These are phyloP conservation scores for Rosalia funebris DNA, from an alignment of 2,888 invertebrate genomes.

Conservation along the genomic window DNA sequence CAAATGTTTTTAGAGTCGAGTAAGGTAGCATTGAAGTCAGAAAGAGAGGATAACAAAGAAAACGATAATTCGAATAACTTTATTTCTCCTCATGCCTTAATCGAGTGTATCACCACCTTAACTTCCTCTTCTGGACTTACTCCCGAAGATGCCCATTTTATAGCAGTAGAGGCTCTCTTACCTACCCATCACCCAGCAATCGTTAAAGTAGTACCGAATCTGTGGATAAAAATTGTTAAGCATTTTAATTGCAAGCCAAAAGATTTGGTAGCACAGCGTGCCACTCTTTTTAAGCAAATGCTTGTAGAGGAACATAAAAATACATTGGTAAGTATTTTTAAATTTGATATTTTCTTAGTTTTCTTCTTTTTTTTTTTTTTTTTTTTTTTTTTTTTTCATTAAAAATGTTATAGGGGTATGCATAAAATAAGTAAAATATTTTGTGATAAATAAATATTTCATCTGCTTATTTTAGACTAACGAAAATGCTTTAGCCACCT, in stretches of 20 bases:
- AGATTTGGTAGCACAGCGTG: constrained; percentile 70
- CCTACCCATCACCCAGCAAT: constrained; percentile 82
- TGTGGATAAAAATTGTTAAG: constrained; percentile 76
- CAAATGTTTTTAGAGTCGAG: constrained; percentile 73
- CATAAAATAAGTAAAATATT: too few relatives aligned
- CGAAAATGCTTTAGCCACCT: constrained; percentile 78
- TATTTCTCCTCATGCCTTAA: constrained; percentile 62
- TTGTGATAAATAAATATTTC: background rate
- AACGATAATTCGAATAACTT: constrained; percentile 69
- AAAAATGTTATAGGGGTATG: too few relatives aligned
- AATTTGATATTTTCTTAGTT: too few relatives aligned
- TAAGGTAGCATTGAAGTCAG: constrained; percentile 64
- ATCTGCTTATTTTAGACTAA: constrained; percentile 63
- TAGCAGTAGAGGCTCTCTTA: constrained; percentile 75
- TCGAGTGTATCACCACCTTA: constrained; percentile 61
- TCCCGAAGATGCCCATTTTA: constrained; percentile 67
- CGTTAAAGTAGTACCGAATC: constrained; percentile 67
- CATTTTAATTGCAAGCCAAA: constrained; percentile 70
- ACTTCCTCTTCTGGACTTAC: constrained; percentile 61
- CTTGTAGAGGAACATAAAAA: constrained; percentile 69
- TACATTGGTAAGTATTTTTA: constrained; percentile 51
- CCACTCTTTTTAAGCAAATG: constrained; percentile 69
- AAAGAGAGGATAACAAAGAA: constrained; percentile 58
- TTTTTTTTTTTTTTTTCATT: too few relatives aligned
- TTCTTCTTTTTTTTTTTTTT: too few relatives aligned